Percentiles rank a stretch among this genome's conserved stretches.
Evolutionary conservation across 2,797 vertebrate genomes (phyloP).

Genomic region (Liasis olivaceus): DNA sequence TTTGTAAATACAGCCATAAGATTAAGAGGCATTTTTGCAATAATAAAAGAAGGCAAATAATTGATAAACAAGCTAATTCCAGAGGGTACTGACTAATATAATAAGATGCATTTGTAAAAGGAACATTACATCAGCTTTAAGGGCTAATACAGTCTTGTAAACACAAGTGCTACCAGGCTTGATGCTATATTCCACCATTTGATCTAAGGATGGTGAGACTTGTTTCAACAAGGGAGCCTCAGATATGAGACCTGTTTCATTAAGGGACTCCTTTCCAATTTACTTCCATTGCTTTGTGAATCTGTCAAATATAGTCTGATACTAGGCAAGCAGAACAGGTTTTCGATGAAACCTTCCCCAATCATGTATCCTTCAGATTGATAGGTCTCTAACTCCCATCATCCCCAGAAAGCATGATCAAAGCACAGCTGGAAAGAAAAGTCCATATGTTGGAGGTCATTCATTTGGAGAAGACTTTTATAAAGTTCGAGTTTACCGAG

Average conservation of each 20-base stretch:
- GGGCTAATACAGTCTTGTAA: not conserved
- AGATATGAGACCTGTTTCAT: not conserved
- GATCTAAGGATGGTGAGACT: not conserved
- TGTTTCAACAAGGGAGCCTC: too few relatives aligned
- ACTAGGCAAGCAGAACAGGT: not conserved
- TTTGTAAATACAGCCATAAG: not conserved
- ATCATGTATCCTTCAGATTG: not conserved
- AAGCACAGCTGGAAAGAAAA: not conserved
- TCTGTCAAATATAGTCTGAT: not conserved
- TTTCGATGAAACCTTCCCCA: not conserved
- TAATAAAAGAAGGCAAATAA: not conserved
- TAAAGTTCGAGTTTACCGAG: not conserved
- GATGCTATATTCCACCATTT: not conserved
- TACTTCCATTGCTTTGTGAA: not conserved
- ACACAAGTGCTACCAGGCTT: not conserved
- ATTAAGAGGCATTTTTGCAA: not conserved
- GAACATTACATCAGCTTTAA: conserved; percentile 1
- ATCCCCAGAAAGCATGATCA: not conserved
- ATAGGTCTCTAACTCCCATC: not conserved
- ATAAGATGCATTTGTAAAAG: not conserved
- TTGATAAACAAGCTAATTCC: not conserved
- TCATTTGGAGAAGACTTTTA: not conserved
- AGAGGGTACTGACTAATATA: not conserved
- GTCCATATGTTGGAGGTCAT: not conserved
- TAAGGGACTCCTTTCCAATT: not conserved